These are phyloP conservation scores for Drosophila mojavensis DNA, from an alignment of 1,140 invertebrate genomes.

Conservation along the genomic window DNA sequence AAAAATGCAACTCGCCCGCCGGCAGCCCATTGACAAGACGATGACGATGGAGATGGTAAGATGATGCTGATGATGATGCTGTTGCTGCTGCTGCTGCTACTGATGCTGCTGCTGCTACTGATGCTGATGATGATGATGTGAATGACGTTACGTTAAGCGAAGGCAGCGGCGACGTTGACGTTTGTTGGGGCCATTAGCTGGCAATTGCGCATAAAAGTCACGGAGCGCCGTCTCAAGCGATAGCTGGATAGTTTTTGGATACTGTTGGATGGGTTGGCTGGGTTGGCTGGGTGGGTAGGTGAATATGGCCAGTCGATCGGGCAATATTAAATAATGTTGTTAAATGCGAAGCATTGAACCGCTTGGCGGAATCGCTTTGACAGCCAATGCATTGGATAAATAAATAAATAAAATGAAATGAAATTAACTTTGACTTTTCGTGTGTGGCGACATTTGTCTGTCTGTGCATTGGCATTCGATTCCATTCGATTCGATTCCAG, in stretches of 20 bases:
- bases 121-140: conserved; percentile 59
- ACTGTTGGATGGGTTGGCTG: conserved; percentile 1
- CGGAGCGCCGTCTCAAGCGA: conserved; percentile 26
- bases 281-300: background rate
- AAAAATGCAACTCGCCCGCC: conserved; percentile 75
- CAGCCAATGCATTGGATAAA: conserved; percentile 53
- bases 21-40: conserved; percentile 61
- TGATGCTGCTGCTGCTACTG: conserved; percentile 19
- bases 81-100: conserved; percentile 7
- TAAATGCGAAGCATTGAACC: conserved; percentile 73
- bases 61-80: conserved; percentile 2
- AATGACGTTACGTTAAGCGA: conserved; percentile 64
- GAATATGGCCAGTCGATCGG: conserved; percentile 50
- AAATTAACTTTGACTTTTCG: conserved; percentile 68
- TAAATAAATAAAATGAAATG: conserved; percentile 79
- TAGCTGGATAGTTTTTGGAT: conserved; percentile 32
- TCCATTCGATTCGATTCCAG: conserved; percentile 46
- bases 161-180: conserved; percentile 23
- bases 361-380: conserved; percentile 40
- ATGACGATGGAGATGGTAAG: conserved; percentile 35
- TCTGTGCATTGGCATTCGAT: conserved; percentile 57
- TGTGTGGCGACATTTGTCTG: conserved; percentile 55
- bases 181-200: conserved; percentile 64
- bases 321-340: conserved; percentile 83
- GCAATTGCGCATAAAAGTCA: conserved; percentile 81